Evolutionary conservation across 2,113 vertebrate genomes (phyloP).

Genomic region (Colaptes auratus): DNA sequence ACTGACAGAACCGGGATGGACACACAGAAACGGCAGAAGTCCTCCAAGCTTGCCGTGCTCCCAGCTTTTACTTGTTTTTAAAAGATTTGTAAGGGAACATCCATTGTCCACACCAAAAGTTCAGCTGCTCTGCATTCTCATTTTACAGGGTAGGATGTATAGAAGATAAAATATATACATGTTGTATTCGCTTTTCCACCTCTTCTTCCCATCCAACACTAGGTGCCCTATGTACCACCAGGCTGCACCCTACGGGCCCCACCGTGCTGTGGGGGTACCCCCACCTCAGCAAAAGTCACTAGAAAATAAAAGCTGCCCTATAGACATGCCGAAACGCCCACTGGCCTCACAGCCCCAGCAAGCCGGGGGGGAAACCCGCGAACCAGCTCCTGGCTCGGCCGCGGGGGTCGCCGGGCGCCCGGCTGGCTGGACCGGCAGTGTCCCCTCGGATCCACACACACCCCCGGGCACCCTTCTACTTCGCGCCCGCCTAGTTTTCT

Average conservation of each 20-base stretch:
- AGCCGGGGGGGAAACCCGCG: neutral
- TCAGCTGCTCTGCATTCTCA: neutral
- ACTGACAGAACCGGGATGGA: neutral
- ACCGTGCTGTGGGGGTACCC: neutral
- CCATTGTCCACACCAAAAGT: neutral
- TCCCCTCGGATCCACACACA: neutral
- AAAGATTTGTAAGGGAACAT: neutral
- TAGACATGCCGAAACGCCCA: neutral
- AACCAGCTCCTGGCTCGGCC: neutral
- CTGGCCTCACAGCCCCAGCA: neutral
- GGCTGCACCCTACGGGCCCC: neutral
- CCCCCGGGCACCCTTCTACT: neutral
- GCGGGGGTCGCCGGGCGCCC: neutral
- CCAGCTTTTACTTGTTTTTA: neutral
- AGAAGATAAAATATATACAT: rapidly evolving
- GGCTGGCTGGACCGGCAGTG: neutral
- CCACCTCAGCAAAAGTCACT: neutral
- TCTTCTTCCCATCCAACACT: neutral
- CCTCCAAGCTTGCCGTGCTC: neutral
- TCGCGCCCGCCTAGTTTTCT: neutral
- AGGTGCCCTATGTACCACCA: neutral
- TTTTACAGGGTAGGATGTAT: neutral
- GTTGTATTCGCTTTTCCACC: neutral
- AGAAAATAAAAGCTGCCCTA: neutral
- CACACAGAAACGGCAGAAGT: too few species aligned